Evolutionary conservation across 92 coral and sea anemone genomes (phyloP).

Genomic region (Chrysogorgia sp.): DNA sequence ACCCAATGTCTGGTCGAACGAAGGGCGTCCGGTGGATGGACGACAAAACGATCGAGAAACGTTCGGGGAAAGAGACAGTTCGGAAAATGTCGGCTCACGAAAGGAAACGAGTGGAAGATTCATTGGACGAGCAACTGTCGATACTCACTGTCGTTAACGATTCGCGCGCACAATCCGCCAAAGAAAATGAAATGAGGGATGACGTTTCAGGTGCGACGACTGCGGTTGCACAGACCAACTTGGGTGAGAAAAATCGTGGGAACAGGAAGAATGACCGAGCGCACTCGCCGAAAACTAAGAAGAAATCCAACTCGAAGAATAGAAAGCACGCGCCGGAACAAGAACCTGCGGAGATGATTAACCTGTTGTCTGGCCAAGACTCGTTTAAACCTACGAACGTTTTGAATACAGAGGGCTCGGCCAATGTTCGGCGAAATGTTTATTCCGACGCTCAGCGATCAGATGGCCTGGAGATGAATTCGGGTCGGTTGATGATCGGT

Average conservation of each 20-base stretch:
- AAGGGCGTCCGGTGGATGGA: constrained; percentile 43
- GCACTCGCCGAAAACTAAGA: constrained; percentile 16
- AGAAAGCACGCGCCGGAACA: constrained; percentile 8
- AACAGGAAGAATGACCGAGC: constrained; percentile 14
- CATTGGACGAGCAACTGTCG: constrained; percentile 30
- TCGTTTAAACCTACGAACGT: not conserved
- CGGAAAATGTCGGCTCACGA: constrained; percentile 23
- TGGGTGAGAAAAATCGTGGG: constrained; percentile 22
- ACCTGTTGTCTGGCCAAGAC: constrained; percentile 10
- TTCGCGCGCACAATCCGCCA: not conserved
- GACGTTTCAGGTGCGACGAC: not conserved
- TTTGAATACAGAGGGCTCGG: constrained; percentile 10
- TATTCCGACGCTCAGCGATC: constrained; percentile 8
- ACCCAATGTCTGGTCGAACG: constrained; percentile 6
- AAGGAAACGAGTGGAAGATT: constrained; percentile 27
- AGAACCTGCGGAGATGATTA: not conserved
- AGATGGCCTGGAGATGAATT: constrained; percentile 4
- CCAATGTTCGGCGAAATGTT: constrained; percentile 12
- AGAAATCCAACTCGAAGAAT: constrained; percentile 27
- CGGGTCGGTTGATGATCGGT: not conserved
- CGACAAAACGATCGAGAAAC: constrained; percentile 8
- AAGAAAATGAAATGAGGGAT: not conserved
- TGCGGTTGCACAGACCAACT: constrained; percentile 11
- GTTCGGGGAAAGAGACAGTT: not conserved
- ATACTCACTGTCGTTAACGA: not conserved